Evolutionary conservation across 1,140 invertebrate genomes (phyloP).

Genomic region (Macrocentrus cingulum): DNA sequence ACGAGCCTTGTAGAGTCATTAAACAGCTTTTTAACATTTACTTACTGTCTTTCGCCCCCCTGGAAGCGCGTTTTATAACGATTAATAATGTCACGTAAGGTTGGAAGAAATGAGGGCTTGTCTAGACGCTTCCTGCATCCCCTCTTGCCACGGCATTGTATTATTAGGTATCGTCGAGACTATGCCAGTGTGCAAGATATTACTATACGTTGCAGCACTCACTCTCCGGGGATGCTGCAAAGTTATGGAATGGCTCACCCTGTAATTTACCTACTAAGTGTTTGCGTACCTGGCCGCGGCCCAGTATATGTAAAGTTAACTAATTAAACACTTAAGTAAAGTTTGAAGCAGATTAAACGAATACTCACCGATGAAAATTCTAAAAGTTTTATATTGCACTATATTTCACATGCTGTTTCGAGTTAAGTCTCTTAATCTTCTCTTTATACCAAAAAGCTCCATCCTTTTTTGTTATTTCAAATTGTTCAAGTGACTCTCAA

Average conservation of each 20-base stretch:
- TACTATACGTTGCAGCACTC: slow-evolving; percentile 34
- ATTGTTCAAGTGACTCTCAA: too few species aligned
- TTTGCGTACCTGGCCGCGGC: slow-evolving; percentile 39
- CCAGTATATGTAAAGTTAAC: slow-evolving; percentile 47
- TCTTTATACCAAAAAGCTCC: too few species aligned
- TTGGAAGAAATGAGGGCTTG: slow-evolving; percentile 15
- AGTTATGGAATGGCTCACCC: slow-evolving; percentile 48
- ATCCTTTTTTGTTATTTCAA: too few species aligned
- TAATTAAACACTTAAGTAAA: slow-evolving; percentile 52
- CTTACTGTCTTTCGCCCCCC: neutral
- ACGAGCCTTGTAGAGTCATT: too few species aligned
- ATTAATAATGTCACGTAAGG: slow-evolving; percentile 11
- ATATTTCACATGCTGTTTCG: neutral
- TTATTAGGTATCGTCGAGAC: slow-evolving; percentile 9
- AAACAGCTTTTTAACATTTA: neutral
- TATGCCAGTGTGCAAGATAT: slow-evolving; percentile 28
- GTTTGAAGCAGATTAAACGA: slow-evolving; percentile 48
- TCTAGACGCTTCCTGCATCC: slow-evolving; percentile 2
- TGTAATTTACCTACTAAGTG: slow-evolving; percentile 53
- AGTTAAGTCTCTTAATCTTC: too few species aligned
- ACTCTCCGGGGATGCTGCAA: slow-evolving; percentile 38
- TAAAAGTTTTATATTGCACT: slow-evolving; percentile 1
- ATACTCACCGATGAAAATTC: slow-evolving; percentile 29
- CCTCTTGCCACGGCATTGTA: slow-evolving; percentile 5
- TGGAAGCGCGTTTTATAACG: slow-evolving; percentile 1